Evolutionary conservation across 64 coral and sea anemone species (phyloP).

Genomic region (Platygyra sinensis): DNA sequence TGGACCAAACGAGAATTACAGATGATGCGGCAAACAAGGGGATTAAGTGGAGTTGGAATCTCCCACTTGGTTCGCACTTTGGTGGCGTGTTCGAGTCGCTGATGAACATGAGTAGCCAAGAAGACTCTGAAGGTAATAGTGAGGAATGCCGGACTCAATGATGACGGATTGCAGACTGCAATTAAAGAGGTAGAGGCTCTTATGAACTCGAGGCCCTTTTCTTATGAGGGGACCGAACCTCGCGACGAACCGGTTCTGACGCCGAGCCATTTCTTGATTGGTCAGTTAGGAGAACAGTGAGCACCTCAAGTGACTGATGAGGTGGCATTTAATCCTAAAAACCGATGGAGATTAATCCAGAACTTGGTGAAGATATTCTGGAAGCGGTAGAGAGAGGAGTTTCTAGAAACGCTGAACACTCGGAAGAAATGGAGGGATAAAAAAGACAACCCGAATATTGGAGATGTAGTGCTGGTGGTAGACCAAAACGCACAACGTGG

Average conservation of each 20-base stretch:
- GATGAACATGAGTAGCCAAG: constrained; percentile 50
- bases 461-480: constrained; percentile 37
- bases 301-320: constrained; percentile 8
- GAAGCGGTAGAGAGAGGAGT: constrained; percentile 34
- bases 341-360: constrained; percentile 28
- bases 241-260: constrained; percentile 19
- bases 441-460: constrained; percentile 10
- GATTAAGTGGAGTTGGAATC: constrained; percentile 50
- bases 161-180: constrained; percentile 52
- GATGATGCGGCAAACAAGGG: neutral
- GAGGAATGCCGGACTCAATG: constrained; percentile 24
- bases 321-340: neutral
- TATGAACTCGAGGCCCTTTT: constrained; percentile 47
- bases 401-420: constrained; percentile 8
- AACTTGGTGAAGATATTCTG: constrained; percentile 26
- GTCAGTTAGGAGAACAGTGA: neutral
- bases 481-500: constrained; percentile 34
- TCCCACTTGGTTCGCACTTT: constrained; percentile 3
- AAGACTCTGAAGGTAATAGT: constrained; percentile 25
- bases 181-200: constrained; percentile 27
- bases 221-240: constrained; percentile 12
- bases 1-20: neutral
- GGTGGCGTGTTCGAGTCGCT: constrained; percentile 46
- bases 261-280: constrained; percentile 29
- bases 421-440: constrained; percentile 38